Base-by-base conservation (phyloP, 2,797 vertebrate genomes). In the Poecile montanus region DNA sequence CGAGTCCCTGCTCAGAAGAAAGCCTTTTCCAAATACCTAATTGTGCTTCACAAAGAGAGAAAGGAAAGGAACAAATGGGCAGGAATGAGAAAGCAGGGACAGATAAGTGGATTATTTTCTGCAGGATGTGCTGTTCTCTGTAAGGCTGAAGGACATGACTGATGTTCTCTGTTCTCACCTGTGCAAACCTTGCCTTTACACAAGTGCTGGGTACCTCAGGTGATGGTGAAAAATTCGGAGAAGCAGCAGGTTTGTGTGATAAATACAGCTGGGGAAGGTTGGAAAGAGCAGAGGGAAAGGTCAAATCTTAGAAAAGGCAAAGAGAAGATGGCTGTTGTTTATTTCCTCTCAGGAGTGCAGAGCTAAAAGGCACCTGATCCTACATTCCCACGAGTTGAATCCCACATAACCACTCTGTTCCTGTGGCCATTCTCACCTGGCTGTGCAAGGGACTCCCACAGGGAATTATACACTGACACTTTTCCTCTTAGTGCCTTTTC, bases 341-440 rank as follows among this genome's bases (percentile, higher is more conserved):
- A 30, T 23, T 40, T 65, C 15, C 48, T 18, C 7, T 38, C 36
- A 32, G 60, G 60, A 54, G n/a, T 17, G 30, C 54, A 79, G 62
- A 58, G 32, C 70, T 67, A 2, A 29, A 62, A 50, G 16, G 30
- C n/a, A 11, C 13, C 38, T 27, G 44, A 17, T 75, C 16, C 30
- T 38, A 2, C 21, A 3, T 14, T 42, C 30, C 61, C 17, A 16
- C 0, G 2, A 68, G 38, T 15, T 53, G 23, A 47, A 27, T 36
- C 25, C 36, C 65, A 21, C n/a, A 9, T 2, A 25, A 7, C 54
- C n/a, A 1, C 18, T 11, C 67, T 30, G 12, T 2, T 68, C 51
- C 60, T 42, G 18, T 13, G 32, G 34, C 44, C 16, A 0, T 62
- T 78, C 80, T 21, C 53, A 27, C 30, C 30, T 34, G 13, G 20